Conservation (phyloP, 2,113 vertebrate genomes). For the Platysternon megacephalum region DNA sequence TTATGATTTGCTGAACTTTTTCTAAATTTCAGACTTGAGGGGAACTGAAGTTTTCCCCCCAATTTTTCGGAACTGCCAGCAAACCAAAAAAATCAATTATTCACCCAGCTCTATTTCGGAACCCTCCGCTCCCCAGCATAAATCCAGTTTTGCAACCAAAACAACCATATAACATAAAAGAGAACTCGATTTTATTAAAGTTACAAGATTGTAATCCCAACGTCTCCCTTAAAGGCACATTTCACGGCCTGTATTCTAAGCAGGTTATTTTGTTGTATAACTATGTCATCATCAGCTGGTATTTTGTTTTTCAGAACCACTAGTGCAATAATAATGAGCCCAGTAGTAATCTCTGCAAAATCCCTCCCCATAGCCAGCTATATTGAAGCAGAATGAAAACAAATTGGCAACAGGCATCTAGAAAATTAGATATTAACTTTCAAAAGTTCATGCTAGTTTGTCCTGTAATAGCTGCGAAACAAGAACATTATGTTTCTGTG, state of each 20-base stretch:
- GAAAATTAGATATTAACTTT: slow-evolving; percentile 72
- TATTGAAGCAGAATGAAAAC: slow-evolving; percentile 60
- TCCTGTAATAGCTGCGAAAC: slow-evolving; percentile 60
- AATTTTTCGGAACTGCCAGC: too few species aligned
- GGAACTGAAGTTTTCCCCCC: background rate
- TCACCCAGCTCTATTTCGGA: background rate
- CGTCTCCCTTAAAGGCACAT: background rate
- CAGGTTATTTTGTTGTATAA: slow-evolving; percentile 14
- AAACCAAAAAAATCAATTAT: background rate
- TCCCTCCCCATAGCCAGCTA: slow-evolving; percentile 42
- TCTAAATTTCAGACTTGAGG: background rate
- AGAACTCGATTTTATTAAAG: slow-evolving; percentile 17
- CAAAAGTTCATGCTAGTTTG: slow-evolving; percentile 58
- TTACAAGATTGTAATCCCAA: background rate
- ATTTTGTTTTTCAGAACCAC: slow-evolving; percentile 65
- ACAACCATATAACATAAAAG: background rate
- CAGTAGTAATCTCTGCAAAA: slow-evolving; percentile 63
- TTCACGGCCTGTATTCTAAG: background rate
- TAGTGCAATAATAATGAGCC: slow-evolving; percentile 53
- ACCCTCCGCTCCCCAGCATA: background rate
- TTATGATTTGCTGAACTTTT: background rate
- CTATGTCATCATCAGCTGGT: slow-evolving; percentile 57
- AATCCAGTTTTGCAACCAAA: slow-evolving; percentile 9
- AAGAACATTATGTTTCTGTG: slow-evolving; percentile 68
- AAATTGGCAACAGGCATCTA: slow-evolving; percentile 61